Evolutionary conservation across 2,888 invertebrate species (phyloP), one percentile per base, ranked within the genome.

Genomic region (Bimastos eiseni): DNA sequence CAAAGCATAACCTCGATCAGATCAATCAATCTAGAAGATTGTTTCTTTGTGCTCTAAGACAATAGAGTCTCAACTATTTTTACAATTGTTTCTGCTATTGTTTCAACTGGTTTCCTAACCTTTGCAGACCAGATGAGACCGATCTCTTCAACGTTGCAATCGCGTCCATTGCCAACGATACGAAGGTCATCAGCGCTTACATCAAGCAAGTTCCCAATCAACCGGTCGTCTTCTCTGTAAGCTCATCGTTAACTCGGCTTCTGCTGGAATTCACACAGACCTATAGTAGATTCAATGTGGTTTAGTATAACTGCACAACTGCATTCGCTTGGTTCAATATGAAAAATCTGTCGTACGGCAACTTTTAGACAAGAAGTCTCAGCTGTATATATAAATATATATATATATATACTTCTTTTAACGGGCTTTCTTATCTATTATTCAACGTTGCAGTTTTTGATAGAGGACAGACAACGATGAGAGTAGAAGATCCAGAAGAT

Each of bases 181-280:
- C 90, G 17, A 89, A 86, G 49, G 38, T 83, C 24, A 88, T 91
- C n/a, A 36, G 33, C 37, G 91, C 49, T 17, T 88, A 91, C 88
- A 36, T 91, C 36, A 86, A 44, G 15, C 88, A 86, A 49, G 83
- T 91, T 19, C 91, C 91, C 34, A 91, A 91, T 86, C 91, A 91
- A 83, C 91, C 91, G 19, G 89, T 91, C 88, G 49, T 83, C 24
- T 91, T 91, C 41, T 30, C 33, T 38, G 91, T 91, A 70, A 30
- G 70, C n/a, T 2, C 0, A n/a, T n/a, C 30, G 70, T 1, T n/a
- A n/a, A 13, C 70, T 70, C n/a, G 0, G 30, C 70, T 70, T 70
- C 8, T 17, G 6, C 41, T 70, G 30, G 11, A n/a, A 30, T 70
- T 70, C 0, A 11, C n/a, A 70, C 70, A 70, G 30, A 8, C 30